These are phyloP conservation scores for Carabus problematicus DNA, from an alignment of 2,888 invertebrate genomes.

Conservation along the genomic window DNA sequence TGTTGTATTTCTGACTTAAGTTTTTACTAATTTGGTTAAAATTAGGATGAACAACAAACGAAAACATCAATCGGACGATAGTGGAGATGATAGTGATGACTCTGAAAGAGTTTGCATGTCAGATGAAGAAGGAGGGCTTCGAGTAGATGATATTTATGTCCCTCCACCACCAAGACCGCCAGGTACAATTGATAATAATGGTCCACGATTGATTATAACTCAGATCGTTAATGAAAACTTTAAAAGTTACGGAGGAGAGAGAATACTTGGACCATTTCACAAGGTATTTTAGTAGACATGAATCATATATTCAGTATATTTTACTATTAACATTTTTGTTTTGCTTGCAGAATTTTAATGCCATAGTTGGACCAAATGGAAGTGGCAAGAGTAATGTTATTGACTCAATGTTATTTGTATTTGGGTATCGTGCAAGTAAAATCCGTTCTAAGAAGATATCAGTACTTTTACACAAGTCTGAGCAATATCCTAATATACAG, in stretches of 20 bases:
- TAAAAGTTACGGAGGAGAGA: slow-evolving; percentile 92
- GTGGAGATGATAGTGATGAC: slow-evolving; percentile 45
- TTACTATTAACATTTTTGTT: slow-evolving; percentile 38
- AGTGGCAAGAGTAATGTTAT: slow-evolving; percentile 99
- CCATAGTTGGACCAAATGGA: slow-evolving; percentile 98
- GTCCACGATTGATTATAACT: slow-evolving; percentile 87
- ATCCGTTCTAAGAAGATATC: slow-evolving; percentile 96
- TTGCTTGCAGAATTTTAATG: slow-evolving; percentile 83
- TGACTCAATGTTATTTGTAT: slow-evolving; percentile 98
- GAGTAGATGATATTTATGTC: slow-evolving; percentile 83
- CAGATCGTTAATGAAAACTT: slow-evolving; percentile 93
- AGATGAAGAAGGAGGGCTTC: slow-evolving; percentile 74
- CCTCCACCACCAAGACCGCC: slow-evolving; percentile 78
- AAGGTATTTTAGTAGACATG: slow-evolving; percentile 68
- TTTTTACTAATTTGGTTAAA: background rate
- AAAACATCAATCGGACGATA: slow-evolving; percentile 26
- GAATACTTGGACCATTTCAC: slow-evolving; percentile 92
- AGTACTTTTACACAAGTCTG: slow-evolving; percentile 91
- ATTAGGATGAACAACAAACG: slow-evolving; percentile 15
- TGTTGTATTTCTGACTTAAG: too few species aligned
- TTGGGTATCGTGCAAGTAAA: slow-evolving; percentile 94
- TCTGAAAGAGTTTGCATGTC: slow-evolving; percentile 44
- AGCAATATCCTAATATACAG: slow-evolving; percentile 73
- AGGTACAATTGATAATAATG: slow-evolving; percentile 74
- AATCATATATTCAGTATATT: background rate